Conservation (phyloP, 2,888 invertebrate genomes). For the Tipula unca region DNA sequence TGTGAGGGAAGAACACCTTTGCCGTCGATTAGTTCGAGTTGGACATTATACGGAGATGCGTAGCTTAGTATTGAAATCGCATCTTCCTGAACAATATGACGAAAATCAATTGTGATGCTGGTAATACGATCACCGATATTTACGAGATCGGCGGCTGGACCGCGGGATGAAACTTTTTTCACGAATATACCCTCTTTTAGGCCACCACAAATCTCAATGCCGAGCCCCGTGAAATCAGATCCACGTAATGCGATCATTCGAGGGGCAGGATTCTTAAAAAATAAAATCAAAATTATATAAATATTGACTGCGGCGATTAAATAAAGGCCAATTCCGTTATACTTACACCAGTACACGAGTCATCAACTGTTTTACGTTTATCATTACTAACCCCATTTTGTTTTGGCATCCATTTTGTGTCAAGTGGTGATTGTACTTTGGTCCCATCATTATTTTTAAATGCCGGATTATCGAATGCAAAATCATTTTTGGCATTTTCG, state of each 20-base stretch:
- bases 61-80: slow-evolving; percentile 83
- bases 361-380: slow-evolving; percentile 49
- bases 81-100: slow-evolving; percentile 83
- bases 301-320: not conserved
- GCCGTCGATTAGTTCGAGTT: slow-evolving; percentile 61
- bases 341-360: slow-evolving; percentile 48
- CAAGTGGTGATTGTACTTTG: slow-evolving; percentile 41
- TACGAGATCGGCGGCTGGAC: slow-evolving; percentile 71
- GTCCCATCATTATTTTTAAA: slow-evolving; percentile 47
- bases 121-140: slow-evolving; percentile 75
- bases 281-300: slow-evolving; percentile 3
- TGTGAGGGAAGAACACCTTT: slow-evolving; percentile 28
- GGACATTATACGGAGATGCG: slow-evolving; percentile 83
- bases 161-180: slow-evolving; percentile 75
- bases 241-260: slow-evolving; percentile 68
- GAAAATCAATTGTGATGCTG: slow-evolving; percentile 77
- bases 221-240: slow-evolving; percentile 80
- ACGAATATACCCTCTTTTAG: slow-evolving; percentile 84
- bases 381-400: slow-evolving; percentile 30
- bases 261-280: slow-evolving; percentile 47
- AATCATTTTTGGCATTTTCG: slow-evolving; percentile 66
- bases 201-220: slow-evolving; percentile 82
- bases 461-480: slow-evolving; percentile 73
- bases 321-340: not conserved
- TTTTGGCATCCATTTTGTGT: slow-evolving; percentile 36